A percentile compares a stretch with the other conserved stretches of the same genome.
These are phyloP conservation scores for Cyprinodon brontotheroides DNA, from an alignment of 2,113 vertebrate species.

Conservation along the genomic window DNA sequence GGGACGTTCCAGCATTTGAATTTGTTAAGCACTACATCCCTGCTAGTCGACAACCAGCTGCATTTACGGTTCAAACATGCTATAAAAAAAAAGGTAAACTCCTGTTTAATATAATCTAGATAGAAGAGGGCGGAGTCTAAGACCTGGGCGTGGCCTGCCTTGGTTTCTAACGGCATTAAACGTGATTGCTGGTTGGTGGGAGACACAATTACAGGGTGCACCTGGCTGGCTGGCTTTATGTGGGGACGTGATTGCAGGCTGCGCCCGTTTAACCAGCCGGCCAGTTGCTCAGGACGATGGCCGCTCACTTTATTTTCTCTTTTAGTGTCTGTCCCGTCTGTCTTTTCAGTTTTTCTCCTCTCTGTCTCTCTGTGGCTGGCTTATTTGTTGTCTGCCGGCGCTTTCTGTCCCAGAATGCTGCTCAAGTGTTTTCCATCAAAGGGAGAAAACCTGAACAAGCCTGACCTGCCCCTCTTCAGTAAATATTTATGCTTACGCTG, in stretches of 20 bases:
- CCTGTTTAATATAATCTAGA: not conserved
- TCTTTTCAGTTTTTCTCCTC: conserved; percentile 1
- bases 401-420: conserved; percentile 67
- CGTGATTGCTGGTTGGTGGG: conserved; percentile 67
- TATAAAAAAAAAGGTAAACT: not conserved
- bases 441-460: conserved; percentile 61
- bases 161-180: conserved; percentile 71
- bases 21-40: too few relatives aligned
- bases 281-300: conserved; percentile 60
- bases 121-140: conserved; percentile 28
- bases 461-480: conserved; percentile 46
- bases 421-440: conserved; percentile 41
- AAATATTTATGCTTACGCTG: conserved; percentile 24
- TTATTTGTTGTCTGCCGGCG: conserved; percentile 74
- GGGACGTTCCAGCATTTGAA: too few relatives aligned
- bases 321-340: not conserved
- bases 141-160: conserved; percentile 77
- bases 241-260: conserved; percentile 76
- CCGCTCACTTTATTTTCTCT: not conserved
- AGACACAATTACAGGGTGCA: conserved; percentile 78
- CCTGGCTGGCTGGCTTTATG: conserved; percentile 66
- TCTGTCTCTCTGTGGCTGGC: conserved; percentile 55
- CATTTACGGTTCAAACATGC: not conserved
- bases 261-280: conserved; percentile 68
- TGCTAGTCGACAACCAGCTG: not conserved